phyloP scores from a whole-genome alignment of 2,797 vertebrate genomes.

The Tragelaphus eurycerus region DNA sequence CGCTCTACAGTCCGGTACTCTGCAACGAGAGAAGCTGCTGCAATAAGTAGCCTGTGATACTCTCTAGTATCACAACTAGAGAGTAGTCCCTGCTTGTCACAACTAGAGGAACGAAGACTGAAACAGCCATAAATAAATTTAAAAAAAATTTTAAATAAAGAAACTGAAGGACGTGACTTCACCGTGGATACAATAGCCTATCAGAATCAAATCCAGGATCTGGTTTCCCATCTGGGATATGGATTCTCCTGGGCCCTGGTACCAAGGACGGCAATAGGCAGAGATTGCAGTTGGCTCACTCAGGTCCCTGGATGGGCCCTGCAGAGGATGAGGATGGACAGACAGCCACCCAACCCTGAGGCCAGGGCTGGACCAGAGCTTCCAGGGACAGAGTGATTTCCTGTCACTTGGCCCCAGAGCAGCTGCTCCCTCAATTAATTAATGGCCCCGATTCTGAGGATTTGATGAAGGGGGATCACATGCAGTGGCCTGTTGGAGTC shows the following conservation, averaged over 20 bases:
- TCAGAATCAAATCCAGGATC: background rate
- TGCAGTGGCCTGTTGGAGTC: background rate
- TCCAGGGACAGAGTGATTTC: conserved; percentile 55
- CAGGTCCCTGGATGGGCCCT: background rate
- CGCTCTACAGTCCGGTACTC: background rate
- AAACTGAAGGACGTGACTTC: background rate
- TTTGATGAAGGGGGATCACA: conserved; percentile 29
- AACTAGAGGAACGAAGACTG: background rate
- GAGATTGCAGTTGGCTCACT: background rate
- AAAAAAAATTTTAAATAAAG: background rate
- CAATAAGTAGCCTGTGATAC: background rate
- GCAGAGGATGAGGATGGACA: background rate
- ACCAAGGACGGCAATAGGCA: background rate
- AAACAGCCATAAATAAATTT: background rate
- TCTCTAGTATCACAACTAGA: background rate
- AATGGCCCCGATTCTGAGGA: conserved; percentile 28
- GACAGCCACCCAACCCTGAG: background rate
- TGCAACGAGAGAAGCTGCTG: background rate
- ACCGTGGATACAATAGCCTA: background rate
- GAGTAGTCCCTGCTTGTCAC: background rate
- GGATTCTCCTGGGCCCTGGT: background rate
- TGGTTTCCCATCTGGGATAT: background rate
- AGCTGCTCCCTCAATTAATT: conserved; percentile 57
- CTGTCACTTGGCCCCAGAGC: conserved; percentile 39
- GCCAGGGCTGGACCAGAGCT: background rate